Evolutionary conservation across 1,140 invertebrate genomes (phyloP).

Genomic region (Thaumetopoea pityocampa): DNA sequence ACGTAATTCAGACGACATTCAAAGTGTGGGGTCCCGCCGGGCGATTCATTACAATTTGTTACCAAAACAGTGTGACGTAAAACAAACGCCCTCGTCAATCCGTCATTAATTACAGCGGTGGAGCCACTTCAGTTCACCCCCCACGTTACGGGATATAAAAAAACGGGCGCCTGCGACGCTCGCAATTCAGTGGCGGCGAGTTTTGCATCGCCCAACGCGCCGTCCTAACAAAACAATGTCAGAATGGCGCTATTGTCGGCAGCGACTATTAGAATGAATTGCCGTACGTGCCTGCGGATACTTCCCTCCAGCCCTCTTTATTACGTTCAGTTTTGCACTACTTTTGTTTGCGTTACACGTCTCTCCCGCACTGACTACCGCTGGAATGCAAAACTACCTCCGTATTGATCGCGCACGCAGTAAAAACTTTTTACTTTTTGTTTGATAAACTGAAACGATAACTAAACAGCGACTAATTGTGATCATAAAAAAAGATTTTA

Average conservation of each 20-base stretch:
- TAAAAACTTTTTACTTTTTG: constrained; percentile 21
- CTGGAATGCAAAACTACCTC: constrained; percentile 41
- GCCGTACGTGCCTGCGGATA: constrained; percentile 49
- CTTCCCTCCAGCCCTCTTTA: constrained; percentile 39
- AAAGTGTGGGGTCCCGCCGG: constrained; percentile 57
- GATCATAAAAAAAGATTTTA: constrained; percentile 32
- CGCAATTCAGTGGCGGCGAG: constrained; percentile 26
- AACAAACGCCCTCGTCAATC: constrained; percentile 51
- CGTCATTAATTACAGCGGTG: constrained; percentile 60
- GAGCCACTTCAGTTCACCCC: constrained; percentile 58
- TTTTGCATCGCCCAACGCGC: constrained; percentile 51
- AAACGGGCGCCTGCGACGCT: constrained; percentile 32
- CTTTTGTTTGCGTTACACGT: constrained; percentile 52
- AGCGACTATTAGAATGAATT: constrained; percentile 60
- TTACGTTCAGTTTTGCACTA: constrained; percentile 45
- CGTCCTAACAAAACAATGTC: constrained; percentile 65
- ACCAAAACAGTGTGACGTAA: constrained; percentile 66
- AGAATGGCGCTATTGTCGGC: constrained; percentile 45
- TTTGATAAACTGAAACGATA: constrained; percentile 23
- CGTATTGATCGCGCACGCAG: constrained; percentile 24
- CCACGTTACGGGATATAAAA: constrained; percentile 52
- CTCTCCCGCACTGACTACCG: constrained; percentile 27
- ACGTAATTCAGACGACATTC: constrained; percentile 51
- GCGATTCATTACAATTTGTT: constrained; percentile 67
- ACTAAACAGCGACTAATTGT: constrained; percentile 30